phyloP scores from a whole-genome alignment of 1,140 invertebrate species.

The Drosophila dunni region DNA sequence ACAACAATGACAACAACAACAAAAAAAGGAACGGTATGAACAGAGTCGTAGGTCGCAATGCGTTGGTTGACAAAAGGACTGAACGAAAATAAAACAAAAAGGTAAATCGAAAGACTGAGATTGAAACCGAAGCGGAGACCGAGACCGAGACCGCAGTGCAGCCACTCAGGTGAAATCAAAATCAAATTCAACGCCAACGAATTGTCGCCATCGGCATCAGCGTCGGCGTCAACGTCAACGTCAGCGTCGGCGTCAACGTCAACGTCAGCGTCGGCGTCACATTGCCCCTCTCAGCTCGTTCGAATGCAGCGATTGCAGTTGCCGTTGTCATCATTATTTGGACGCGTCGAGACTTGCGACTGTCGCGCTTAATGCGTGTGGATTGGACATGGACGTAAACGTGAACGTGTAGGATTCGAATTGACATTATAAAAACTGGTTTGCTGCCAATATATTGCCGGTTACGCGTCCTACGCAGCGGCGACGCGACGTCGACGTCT shows the following conservation, averaged over 20 bases:
- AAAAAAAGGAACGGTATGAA: slow-evolving; percentile 16
- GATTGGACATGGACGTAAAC: slow-evolving; percentile 67
- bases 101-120: slow-evolving; percentile 10
- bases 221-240: slow-evolving; percentile 20
- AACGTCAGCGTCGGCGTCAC: slow-evolving; percentile 15
- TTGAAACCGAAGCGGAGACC: too few relatives aligned
- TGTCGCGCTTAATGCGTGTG: slow-evolving; percentile 82
- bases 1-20: slow-evolving; percentile 31
- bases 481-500: slow-evolving; percentile 24
- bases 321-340: slow-evolving; percentile 69
- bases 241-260: slow-evolving; percentile 13
- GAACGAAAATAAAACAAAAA: slow-evolving; percentile 16
- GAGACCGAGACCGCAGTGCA: slow-evolving; percentile 6
- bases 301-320: background rate
- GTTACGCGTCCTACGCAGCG: slow-evolving; percentile 58
- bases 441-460: slow-evolving; percentile 74
- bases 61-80: slow-evolving; percentile 71
- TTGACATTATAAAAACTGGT: slow-evolving; percentile 82
- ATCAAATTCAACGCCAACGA: slow-evolving; percentile 81
- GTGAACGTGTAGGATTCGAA: slow-evolving; percentile 79
- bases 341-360: slow-evolving; percentile 72
- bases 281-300: slow-evolving; percentile 6
- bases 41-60: slow-evolving; percentile 66
- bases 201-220: slow-evolving; percentile 42
- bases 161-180: slow-evolving; percentile 83